Conservation (phyloP, 2,888 invertebrate species). For the Himalopsyche japonica region DNA sequence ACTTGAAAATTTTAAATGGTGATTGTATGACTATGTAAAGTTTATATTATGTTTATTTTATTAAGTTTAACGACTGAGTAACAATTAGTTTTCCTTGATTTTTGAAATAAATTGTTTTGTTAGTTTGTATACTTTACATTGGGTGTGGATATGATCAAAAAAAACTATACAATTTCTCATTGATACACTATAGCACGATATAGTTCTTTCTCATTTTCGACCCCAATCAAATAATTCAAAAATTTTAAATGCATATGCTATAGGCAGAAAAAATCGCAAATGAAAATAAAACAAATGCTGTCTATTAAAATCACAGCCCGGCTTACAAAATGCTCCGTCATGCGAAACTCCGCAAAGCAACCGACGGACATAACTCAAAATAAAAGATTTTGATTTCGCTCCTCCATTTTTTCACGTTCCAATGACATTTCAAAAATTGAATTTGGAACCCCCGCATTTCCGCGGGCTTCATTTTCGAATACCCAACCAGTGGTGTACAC, state of each 20-base stretch:
- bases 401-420: slow-evolving; percentile 23
- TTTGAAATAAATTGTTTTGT: too few relatives aligned
- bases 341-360: slow-evolving; percentile 36
- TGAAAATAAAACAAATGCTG: background rate
- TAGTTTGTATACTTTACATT: too few relatives aligned
- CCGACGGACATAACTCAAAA: slow-evolving; percentile 22
- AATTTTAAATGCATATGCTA: background rate
- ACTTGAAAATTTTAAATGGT: too few relatives aligned
- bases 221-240: background rate
- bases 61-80: too few relatives aligned
- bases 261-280: background rate
- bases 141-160: too few relatives aligned
- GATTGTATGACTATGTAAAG: too few relatives aligned
- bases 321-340: slow-evolving; percentile 1
- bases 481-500: background rate
- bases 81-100: too few relatives aligned
- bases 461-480: background rate
- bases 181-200: background rate
- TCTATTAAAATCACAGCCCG: background rate
- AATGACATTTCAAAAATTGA: slow-evolving; percentile 37
- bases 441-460: slow-evolving; percentile 22
- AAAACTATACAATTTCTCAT: too few relatives aligned
- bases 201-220: background rate
- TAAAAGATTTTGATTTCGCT: slow-evolving; percentile 15
- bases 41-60: too few relatives aligned